These are phyloP conservation scores for Philotrypesis tridentata DNA, from an alignment of 1,140 invertebrate genomes.

Conservation along the genomic window DNA sequence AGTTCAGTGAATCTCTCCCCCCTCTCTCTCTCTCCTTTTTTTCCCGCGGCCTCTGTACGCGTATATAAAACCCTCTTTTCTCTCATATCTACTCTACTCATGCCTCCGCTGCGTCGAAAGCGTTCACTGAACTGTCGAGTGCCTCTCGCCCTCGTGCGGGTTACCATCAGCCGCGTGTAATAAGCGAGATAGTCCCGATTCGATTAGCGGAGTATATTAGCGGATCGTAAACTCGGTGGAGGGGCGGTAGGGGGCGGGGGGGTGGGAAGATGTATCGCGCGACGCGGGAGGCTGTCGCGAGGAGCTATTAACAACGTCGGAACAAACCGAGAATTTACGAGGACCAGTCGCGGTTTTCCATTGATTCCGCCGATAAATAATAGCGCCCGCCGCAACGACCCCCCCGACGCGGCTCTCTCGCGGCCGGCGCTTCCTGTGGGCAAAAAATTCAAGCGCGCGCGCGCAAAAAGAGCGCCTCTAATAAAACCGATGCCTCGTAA, in stretches of 20 bases:
- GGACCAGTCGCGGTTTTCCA: background rate
- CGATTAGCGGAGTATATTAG: too few species aligned
- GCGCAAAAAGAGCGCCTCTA: background rate
- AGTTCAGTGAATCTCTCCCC: too few species aligned
- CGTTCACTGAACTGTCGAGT: background rate
- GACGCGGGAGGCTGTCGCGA: too few species aligned
- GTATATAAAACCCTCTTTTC: background rate
- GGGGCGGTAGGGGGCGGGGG: too few species aligned
- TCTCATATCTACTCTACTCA: background rate
- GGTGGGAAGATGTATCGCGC: background rate
- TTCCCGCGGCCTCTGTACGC: background rate
- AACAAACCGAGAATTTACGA: too few species aligned
- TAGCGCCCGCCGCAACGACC: too few species aligned
- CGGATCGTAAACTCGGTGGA: too few species aligned
- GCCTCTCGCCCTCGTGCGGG: too few species aligned
- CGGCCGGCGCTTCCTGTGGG: background rate
- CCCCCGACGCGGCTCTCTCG: too few species aligned
- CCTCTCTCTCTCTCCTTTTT: background rate
- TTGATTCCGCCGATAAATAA: background rate
- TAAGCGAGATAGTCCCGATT: too few species aligned
- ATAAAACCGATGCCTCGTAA: background rate
- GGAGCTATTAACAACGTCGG: too few species aligned
- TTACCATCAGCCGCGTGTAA: too few species aligned
- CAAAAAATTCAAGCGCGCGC: background rate
- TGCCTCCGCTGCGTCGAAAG: background rate